Base-by-base conservation (phyloP, 2,113 vertebrate genomes). In the Lagenorhynchus albirostris region DNA sequence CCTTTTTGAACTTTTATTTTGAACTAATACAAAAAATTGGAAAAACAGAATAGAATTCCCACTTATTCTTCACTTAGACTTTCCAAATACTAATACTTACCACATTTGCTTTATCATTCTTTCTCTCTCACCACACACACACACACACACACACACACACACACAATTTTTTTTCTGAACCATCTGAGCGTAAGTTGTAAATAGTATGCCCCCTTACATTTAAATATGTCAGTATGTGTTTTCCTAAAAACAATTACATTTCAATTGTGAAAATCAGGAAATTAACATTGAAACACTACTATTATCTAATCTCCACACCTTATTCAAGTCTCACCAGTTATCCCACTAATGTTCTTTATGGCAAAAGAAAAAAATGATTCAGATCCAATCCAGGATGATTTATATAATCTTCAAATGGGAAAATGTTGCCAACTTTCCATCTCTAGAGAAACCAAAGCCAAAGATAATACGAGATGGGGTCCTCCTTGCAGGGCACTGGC, bases 201-300 rank as follows among this genome's bases (percentile, higher is more conserved):
- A 88, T 12, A 47, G 20, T 36, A 41, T 80, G n/a, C 8, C 9
- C 13, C 53, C 14, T 62, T 73, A 94, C 60, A 4, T 82, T 82
- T 58, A 92, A 96, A 77, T 76, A 62, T 9, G 36, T 74, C 73
- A 63, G 20, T 68, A n/a, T 62, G 47, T 44, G 21, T 80, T 84
- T 84, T 89, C 89, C 15, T 95, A 55, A 92, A 94, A 94, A n/a
- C 3, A 85, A 60, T 41, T 18, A 82, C 6, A 87, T 38, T 71
- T 94, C 50, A 68, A 7, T 58, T 73, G 44, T 91, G 94, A 94
- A 92, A 86, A 89, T 55, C n/a, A 84, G 53, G 23, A 92, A 95
- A 89, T 84, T 62, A 77, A 65, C 36, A 79, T 5, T 33, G 53
- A 89, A 17, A 71, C 12, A 68, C 70, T 67, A 68, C 2, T 94